Percentiles rank a stretch among this genome's conserved stretches.
Evolutionary conservation across 2,888 invertebrate genomes (phyloP).

Genomic region (Tiliacea aurago): DNA sequence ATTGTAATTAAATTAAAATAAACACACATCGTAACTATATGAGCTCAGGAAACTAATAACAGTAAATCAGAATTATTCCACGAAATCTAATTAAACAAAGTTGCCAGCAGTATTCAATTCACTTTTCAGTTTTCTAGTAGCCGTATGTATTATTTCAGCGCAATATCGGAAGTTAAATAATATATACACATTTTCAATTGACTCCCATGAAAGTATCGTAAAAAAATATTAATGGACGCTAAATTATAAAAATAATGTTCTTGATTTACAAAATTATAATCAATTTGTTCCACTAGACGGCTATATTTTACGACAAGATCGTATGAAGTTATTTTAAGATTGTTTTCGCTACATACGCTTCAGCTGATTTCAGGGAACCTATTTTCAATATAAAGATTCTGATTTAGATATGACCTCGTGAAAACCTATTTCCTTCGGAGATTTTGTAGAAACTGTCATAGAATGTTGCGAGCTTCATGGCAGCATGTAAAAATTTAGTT

Average conservation of each 20-base stretch:
- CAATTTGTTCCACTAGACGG: background rate
- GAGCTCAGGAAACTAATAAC: background rate
- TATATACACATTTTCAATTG: background rate
- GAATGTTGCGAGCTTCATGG: background rate
- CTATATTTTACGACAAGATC: background rate
- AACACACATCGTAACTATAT: background rate
- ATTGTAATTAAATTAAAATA: background rate
- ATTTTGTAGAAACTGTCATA: conserved; percentile 10
- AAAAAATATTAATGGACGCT: no score
- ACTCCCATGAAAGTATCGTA: no score
- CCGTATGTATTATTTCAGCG: background rate
- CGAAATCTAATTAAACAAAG: background rate
- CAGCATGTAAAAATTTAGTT: background rate
- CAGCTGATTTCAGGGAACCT: conserved; percentile 3
- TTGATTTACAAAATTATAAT: background rate
- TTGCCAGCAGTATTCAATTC: background rate
- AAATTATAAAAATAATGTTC: background rate
- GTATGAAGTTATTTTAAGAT: background rate
- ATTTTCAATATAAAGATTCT: conserved; percentile 46
- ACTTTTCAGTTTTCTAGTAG: background rate
- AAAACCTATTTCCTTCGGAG: background rate
- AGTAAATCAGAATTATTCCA: background rate
- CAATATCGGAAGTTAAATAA: background rate
- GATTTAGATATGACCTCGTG: conserved; percentile 44
- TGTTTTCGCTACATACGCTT: conserved; percentile 14